phyloP scores from a whole-genome alignment of 1,140 invertebrate species.

The Drosophila kanapiae region DNA sequence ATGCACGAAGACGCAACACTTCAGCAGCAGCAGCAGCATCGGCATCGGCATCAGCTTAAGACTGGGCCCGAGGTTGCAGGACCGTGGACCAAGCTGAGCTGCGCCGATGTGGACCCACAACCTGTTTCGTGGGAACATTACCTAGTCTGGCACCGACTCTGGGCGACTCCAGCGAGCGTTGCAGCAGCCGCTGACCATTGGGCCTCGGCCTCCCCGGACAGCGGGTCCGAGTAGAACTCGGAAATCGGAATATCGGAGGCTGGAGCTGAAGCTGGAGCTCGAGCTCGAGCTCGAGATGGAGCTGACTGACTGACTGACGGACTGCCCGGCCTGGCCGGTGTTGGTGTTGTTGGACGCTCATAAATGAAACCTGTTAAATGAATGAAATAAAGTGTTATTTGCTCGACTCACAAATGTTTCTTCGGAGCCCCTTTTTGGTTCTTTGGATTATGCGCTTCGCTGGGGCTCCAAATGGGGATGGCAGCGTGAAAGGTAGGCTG shows the following conservation, averaged over 20 bases:
- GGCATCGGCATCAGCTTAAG: constrained; percentile 24
- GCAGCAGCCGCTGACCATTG: constrained; percentile 60
- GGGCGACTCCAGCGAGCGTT: constrained; percentile 53
- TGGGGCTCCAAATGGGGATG: constrained; percentile 15
- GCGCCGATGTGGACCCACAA: constrained; percentile 60
- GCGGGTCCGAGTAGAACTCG: constrained; percentile 18
- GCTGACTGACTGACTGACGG: constrained; percentile 31
- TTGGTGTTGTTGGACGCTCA: constrained; percentile 65
- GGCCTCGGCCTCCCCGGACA: constrained; percentile 16
- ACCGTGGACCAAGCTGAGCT: constrained; percentile 14
- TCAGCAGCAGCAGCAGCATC: constrained; percentile 43
- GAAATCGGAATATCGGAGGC: constrained; percentile 5
- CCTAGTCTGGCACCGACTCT: constrained; percentile 77
- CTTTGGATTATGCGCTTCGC: constrained; percentile 51
- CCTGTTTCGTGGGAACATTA: constrained; percentile 85
- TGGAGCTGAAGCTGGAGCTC: constrained; percentile 11
- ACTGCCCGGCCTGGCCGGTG: constrained; percentile 18
- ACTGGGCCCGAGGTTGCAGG: constrained; percentile 32
- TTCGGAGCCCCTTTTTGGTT: constrained; percentile 57
- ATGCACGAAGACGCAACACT: constrained; percentile 80
- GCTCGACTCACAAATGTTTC: constrained; percentile 83
- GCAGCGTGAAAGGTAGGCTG: constrained; percentile 9
- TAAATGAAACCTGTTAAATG: constrained; percentile 84
- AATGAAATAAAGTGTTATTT: constrained; percentile 84
- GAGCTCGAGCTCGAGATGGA: constrained; percentile 18